Evolutionary conservation across 2,888 invertebrate species (phyloP).

Genomic region (Lydus trimaculatus): DNA sequence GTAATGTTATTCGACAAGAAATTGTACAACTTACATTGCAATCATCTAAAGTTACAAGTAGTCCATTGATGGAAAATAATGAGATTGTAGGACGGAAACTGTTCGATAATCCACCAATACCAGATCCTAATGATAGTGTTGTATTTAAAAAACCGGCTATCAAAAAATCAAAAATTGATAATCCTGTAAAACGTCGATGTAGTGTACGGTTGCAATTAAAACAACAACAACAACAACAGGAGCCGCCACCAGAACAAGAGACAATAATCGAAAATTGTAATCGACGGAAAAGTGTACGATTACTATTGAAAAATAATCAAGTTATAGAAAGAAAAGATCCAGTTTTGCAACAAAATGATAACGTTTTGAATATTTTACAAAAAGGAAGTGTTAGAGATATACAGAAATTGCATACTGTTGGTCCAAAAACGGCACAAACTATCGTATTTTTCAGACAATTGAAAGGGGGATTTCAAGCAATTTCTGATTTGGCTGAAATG

Average conservation of each 20-base stretch:
- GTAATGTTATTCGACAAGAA: conserved; percentile 43
- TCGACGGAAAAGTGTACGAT: conserved; percentile 7
- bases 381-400: conserved; percentile 57
- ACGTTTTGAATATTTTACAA: conserved; percentile 57
- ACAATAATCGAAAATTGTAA: too few relatives aligned
- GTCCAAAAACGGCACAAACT: conserved; percentile 60
- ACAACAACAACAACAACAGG: too few relatives aligned
- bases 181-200: neutral
- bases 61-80: conserved; percentile 38
- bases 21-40: conserved; percentile 39
- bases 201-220: conserved; percentile 16
- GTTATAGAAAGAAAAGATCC: conserved; percentile 33
- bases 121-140: neutral
- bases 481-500: conserved; percentile 53
- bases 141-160: conserved; percentile 17
- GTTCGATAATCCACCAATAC: neutral
- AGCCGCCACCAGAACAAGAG: too few relatives aligned
- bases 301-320: neutral
- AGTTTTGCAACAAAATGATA: conserved; percentile 48
- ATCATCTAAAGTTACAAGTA: conserved; percentile 41
- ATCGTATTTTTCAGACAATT: conserved; percentile 55
- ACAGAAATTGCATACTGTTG: conserved; percentile 58
- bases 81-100: neutral
- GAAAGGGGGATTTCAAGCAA: conserved; percentile 53
- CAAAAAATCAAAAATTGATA: neutral